Percentiles rank a stretch among this genome's conserved stretches.
Conservation (phyloP, 1,140 invertebrate genomes). For the Scaptomyza graminum region DNA sequence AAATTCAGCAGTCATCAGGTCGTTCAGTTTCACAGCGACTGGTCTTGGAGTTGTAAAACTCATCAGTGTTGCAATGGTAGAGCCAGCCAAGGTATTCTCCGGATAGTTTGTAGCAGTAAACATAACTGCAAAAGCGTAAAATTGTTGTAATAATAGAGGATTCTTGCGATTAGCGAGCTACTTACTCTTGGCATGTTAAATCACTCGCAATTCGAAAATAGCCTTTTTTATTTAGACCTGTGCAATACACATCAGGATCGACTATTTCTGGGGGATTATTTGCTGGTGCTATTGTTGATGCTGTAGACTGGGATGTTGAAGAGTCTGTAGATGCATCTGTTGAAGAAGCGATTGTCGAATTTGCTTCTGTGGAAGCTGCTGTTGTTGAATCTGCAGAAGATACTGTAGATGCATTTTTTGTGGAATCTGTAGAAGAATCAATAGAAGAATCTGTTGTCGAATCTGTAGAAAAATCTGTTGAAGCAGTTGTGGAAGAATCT, state of each 20-base stretch:
- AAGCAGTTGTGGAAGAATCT: too few species aligned
- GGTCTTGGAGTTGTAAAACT: slow-evolving; percentile 55
- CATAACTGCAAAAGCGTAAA: slow-evolving; percentile 45
- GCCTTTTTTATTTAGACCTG: slow-evolving; percentile 35
- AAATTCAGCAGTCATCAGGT: slow-evolving; percentile 48
- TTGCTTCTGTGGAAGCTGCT: too few species aligned
- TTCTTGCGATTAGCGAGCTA: neutral
- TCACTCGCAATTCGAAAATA: slow-evolving; percentile 51
- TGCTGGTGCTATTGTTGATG: too few species aligned
- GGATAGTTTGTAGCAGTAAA: slow-evolving; percentile 57
- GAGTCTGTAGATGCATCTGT: too few species aligned
- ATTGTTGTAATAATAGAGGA: neutral
- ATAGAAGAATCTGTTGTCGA: too few species aligned
- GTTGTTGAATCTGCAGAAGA: too few species aligned
- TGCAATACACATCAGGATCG: slow-evolving; percentile 47
- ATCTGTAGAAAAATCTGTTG: too few species aligned
- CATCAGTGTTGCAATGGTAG: slow-evolving; percentile 51
- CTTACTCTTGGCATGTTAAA: slow-evolving; percentile 58
- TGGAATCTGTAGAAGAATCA: too few species aligned
- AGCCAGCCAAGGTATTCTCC: slow-evolving; percentile 59
- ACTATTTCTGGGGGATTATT: slow-evolving; percentile 1
- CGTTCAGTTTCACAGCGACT: slow-evolving; percentile 36
- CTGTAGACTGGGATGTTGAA: too few species aligned
- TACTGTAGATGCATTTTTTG: too few species aligned
- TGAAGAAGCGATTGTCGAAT: too few species aligned